These are phyloP conservation scores for Epinotia bilunana DNA, from an alignment of 2,888 invertebrate species.

Conservation along the genomic window DNA sequence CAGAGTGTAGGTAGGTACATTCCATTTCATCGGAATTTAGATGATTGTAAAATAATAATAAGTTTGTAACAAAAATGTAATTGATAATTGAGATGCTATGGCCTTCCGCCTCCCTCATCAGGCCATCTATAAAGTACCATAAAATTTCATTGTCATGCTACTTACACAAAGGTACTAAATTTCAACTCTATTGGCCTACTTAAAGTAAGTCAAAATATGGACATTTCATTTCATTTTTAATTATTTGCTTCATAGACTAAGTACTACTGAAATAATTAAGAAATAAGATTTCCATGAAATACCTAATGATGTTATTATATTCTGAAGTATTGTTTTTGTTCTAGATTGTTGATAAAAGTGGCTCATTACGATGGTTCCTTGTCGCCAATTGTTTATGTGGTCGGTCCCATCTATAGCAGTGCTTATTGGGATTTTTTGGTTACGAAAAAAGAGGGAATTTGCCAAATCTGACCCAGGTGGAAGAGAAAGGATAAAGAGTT, in stretches of 20 bases:
- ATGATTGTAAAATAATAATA: too few relatives aligned
- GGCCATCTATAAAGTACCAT: too few relatives aligned
- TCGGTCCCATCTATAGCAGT: constrained; percentile 92
- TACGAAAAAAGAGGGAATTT: constrained; percentile 90
- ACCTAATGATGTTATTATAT: constrained; percentile 12
- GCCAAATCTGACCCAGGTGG: constrained; percentile 90
- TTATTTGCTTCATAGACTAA: neutral
- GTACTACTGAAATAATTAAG: neutral
- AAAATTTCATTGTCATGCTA: too few relatives aligned
- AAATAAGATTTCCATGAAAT: constrained; percentile 1
- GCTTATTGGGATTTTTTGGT: constrained; percentile 92
- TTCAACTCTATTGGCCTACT: too few relatives aligned
- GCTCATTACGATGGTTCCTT: constrained; percentile 90
- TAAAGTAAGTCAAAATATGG: neutral
- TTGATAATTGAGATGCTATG: too few relatives aligned
- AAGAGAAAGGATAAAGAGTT: constrained; percentile 80
- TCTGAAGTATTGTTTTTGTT: constrained; percentile 62
- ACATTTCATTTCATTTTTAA: constrained; percentile 3
- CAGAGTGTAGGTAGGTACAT: too few relatives aligned
- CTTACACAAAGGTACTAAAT: too few relatives aligned
- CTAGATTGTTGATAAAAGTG: constrained; percentile 86
- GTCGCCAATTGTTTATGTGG: constrained; percentile 90
- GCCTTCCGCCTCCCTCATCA: too few relatives aligned
- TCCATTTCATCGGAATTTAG: too few relatives aligned
- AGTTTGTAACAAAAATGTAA: too few relatives aligned